Evolutionary conservation across 2,113 vertebrate species (phyloP).

Genomic region (Danionella cerebrum): DNA sequence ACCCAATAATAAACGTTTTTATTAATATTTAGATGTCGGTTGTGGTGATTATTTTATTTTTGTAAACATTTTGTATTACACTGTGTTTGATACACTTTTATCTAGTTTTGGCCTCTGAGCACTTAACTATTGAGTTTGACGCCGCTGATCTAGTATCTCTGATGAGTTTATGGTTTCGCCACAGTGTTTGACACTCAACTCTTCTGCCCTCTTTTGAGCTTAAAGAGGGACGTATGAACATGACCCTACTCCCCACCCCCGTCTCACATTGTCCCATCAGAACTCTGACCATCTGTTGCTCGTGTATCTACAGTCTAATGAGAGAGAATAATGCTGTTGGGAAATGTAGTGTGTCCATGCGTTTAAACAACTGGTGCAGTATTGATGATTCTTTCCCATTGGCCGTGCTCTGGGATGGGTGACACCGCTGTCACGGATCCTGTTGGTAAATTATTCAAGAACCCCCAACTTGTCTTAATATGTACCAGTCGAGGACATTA

Average conservation of each 20-base stretch:
- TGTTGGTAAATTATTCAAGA: conserved; percentile 41
- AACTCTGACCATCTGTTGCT: conserved; percentile 14
- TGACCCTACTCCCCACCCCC: neutral
- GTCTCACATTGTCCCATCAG: neutral
- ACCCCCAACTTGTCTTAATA: conserved; percentile 8
- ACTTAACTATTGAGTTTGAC: too few species aligned
- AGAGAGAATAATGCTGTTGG: neutral
- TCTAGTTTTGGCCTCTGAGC: too few species aligned
- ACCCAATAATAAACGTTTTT: too few species aligned
- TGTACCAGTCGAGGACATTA: neutral
- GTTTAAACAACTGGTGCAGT: conserved; percentile 22
- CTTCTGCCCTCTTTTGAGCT: neutral
- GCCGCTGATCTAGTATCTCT: too few species aligned
- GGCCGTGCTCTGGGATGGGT: conserved; percentile 8
- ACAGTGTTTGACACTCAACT: neutral
- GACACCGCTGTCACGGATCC: conserved; percentile 14
- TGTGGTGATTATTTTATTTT: too few species aligned
- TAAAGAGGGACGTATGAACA: conserved; percentile 1
- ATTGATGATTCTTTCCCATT: conserved; percentile 25
- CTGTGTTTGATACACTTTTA: too few species aligned
- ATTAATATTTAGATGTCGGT: too few species aligned
- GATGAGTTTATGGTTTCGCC: too few species aligned
- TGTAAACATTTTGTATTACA: too few species aligned
- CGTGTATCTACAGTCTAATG: neutral
- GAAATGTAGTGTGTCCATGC: neutral